Evolutionary conservation across 1,140 invertebrate genomes (phyloP), one percentile per base, ranked within the genome.

Genomic region (Lordiphosa stackelbergi): DNA sequence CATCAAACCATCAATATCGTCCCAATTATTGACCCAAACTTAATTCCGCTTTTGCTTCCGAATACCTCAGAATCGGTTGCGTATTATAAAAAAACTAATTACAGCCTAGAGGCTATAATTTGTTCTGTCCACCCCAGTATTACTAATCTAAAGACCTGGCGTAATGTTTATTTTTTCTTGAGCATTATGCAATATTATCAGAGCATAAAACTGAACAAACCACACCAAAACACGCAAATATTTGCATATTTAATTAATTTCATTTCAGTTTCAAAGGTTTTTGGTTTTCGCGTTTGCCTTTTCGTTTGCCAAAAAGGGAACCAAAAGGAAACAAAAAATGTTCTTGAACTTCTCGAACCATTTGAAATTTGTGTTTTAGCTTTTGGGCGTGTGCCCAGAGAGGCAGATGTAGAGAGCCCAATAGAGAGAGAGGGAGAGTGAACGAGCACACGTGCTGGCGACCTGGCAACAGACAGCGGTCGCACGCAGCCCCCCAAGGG

Each of bases 171-270:
- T 28, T 13, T 16, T 16, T 6, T 54, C 46, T 69, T 56, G 56
- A 69, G 56, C 51, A 69, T 69, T 66, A 66, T 66, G 64, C 64
- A 66, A 66, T 66, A 58, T 47, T 58, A 53, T 66, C 61, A 45
- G 49, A 68, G 55, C 65, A 60, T 59, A 66, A 57, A 66, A 53
- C 35, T 36, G 34, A 22, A 64, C 22, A 59, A 60, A 60, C 52
- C 13, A 43, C 53, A 47, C 63, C 35, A 58, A 66, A 43, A 52
- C 66, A 69, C 56, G 66, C 49, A 61, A 69, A 69, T 62, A 61
- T 69, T 69, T 54, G 65, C 65, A 69, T 69, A 69, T 69, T 69
- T 69, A 69, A 62, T 69, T 49, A 69, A 41, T 55, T 68, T 68
- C 12, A 12, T 66, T 58, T 47, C 9, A 38, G 48, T 36, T n/a